phyloP scores from a whole-genome alignment of 2,113 vertebrate species.

The Pollachius pollachius region DNA sequence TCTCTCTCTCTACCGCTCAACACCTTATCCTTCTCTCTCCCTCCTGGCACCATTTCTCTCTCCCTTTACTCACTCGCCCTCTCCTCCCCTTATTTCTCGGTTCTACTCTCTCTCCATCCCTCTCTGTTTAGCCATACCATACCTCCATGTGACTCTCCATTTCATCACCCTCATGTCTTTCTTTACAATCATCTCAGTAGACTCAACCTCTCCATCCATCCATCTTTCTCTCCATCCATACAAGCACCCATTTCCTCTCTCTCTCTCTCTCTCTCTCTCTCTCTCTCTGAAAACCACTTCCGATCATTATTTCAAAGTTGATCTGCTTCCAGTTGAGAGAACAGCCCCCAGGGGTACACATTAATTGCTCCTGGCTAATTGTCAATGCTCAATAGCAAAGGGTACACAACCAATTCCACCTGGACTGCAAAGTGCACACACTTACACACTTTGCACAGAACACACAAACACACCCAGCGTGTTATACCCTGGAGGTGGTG shows the following conservation, averaged over 20 bases:
- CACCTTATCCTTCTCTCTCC: not conserved
- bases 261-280: not conserved
- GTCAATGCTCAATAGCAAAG: slow-evolving; percentile 25
- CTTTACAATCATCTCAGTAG: not conserved
- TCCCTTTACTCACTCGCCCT: no score
- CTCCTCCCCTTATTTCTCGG: not conserved
- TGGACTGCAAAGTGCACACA: not conserved
- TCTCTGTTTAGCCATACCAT: no score
- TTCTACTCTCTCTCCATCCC: no score
- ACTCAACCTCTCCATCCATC: not conserved
- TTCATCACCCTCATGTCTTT: not conserved
- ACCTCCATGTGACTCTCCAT: no score
- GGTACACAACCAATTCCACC: slow-evolving; percentile 13
- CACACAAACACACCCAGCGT: no score
- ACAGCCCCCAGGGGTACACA: slow-evolving; percentile 7
- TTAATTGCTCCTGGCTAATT: slow-evolving; percentile 32
- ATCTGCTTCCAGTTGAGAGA: slow-evolving; percentile 14
- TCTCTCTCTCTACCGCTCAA: no score
- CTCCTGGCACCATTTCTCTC: not conserved
- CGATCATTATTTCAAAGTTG: not conserved
- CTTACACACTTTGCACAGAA: not conserved
- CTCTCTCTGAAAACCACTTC: no score
- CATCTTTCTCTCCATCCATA: no score
- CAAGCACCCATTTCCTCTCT: not conserved
- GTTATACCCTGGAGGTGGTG: no score